These are phyloP conservation scores for Ciona savignyi DNA, from an alignment of 23 tunicate genomes.

Conservation along the genomic window DNA sequence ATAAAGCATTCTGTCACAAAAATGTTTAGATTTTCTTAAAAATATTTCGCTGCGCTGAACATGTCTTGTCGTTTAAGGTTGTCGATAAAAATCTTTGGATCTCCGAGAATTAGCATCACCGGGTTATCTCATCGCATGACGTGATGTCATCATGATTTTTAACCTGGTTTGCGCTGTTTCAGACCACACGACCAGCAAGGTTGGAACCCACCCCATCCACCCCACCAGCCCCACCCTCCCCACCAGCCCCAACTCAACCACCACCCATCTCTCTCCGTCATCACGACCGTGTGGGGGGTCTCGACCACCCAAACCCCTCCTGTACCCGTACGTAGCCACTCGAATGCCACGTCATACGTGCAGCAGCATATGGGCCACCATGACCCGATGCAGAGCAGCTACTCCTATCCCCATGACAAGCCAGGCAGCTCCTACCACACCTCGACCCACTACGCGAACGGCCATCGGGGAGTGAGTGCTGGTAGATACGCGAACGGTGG, in stretches of 20 bases:
- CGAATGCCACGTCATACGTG: slow-evolving; percentile 12
- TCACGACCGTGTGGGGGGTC: slow-evolving; percentile 74
- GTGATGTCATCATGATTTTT: neutral
- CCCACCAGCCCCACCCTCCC: slow-evolving; percentile 24
- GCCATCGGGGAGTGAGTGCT: slow-evolving; percentile 39
- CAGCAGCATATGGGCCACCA: slow-evolving; percentile 34
- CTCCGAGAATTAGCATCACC: too few species aligned
- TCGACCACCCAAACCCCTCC: slow-evolving; percentile 76
- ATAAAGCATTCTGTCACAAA: neutral
- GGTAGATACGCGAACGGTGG: neutral
- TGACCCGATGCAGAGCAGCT: slow-evolving; percentile 3
- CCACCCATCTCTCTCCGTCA: slow-evolving; percentile 61
- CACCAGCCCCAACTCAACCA: slow-evolving; percentile 41
- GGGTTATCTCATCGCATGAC: too few species aligned
- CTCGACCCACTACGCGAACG: neutral
- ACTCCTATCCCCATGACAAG: slow-evolving; percentile 9
- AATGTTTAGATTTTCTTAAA: too few species aligned
- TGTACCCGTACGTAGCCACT: slow-evolving; percentile 38
- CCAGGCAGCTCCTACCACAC: slow-evolving; percentile 9
- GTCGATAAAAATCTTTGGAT: too few species aligned
- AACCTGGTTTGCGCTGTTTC: neutral
- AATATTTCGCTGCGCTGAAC: too few species aligned
- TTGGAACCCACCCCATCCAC: neutral
- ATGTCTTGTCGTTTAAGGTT: too few species aligned
- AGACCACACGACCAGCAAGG: neutral